Evolutionary conservation across 2,888 invertebrate species (phyloP).

Genomic region (Sesia apiformis): DNA sequence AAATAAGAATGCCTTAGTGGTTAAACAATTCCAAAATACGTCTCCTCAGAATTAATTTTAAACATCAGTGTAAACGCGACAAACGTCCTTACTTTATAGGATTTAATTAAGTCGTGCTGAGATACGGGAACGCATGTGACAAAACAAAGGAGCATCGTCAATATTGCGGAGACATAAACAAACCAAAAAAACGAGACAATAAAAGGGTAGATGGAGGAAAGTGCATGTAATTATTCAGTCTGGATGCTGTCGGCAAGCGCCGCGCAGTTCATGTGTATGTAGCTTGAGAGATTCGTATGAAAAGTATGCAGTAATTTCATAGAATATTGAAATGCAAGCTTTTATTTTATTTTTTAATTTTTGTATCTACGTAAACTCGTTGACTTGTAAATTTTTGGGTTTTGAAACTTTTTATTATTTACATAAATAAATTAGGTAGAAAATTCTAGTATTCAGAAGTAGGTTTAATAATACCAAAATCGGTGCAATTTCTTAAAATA

Average conservation of each 20-base stretch:
- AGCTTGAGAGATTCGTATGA: no score
- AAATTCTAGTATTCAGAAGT: no score
- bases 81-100: not conserved
- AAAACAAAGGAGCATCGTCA: conserved; percentile 18
- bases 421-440: no score
- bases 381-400: no score
- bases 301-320: no score
- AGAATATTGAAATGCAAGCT: no score
- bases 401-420: no score
- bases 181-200: not conserved
- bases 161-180: conserved; percentile 1
- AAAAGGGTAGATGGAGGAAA: not conserved
- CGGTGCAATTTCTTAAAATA: no score
- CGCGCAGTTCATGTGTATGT: no score
- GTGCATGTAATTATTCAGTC: conserved; percentile 19
- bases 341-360: no score
- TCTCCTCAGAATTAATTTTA: not conserved
- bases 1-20: not conserved
- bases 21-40: not conserved
- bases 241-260: conserved; percentile 29
- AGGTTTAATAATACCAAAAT: no score
- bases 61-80: not conserved
- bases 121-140: conserved; percentile 15
- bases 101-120: conserved; percentile 12
- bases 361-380: no score